phyloP scores from a whole-genome alignment of 1,140 invertebrate species.

The Aricia agestis region DNA sequence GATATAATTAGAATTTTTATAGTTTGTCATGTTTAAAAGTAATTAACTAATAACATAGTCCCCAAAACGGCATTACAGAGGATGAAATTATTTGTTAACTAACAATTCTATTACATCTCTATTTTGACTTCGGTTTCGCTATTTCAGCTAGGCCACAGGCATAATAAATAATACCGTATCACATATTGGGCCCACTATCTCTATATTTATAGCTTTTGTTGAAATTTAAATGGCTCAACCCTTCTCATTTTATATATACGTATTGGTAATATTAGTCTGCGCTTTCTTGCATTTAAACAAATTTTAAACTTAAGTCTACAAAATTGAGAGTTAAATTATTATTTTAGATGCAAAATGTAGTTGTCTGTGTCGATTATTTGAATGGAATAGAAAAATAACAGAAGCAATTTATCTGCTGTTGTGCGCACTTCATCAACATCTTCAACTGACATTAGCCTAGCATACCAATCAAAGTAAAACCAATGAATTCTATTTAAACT shows the following conservation, averaged over 20 bases:
- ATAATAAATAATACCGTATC: slow-evolving; percentile 18
- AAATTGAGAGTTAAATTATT: background rate
- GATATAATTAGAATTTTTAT: too few relatives aligned
- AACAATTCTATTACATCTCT: background rate
- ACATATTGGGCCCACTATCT: background rate
- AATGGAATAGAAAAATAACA: too few relatives aligned
- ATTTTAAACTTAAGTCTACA: background rate
- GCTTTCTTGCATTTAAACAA: background rate
- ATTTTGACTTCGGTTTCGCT: background rate
- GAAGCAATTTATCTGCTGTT: too few relatives aligned
- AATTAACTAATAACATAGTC: too few relatives aligned
- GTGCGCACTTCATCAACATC: too few relatives aligned
- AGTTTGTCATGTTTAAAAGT: too few relatives aligned
- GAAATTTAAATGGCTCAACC: slow-evolving; percentile 8
- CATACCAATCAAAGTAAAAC: too few relatives aligned
- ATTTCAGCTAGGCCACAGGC: slow-evolving; percentile 22
- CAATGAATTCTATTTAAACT: too few relatives aligned
- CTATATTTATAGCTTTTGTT: slow-evolving; percentile 13
- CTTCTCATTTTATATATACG: background rate
- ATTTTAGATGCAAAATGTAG: too few relatives aligned
- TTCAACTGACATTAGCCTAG: too few relatives aligned
- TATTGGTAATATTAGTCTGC: background rate
- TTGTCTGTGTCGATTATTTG: too few relatives aligned
- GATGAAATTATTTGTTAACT: background rate
- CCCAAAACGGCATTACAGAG: too few relatives aligned